These are phyloP conservation scores for Spatulosminthurus flaviceps DNA, from an alignment of 2,888 invertebrate species.

Conservation along the genomic window DNA sequence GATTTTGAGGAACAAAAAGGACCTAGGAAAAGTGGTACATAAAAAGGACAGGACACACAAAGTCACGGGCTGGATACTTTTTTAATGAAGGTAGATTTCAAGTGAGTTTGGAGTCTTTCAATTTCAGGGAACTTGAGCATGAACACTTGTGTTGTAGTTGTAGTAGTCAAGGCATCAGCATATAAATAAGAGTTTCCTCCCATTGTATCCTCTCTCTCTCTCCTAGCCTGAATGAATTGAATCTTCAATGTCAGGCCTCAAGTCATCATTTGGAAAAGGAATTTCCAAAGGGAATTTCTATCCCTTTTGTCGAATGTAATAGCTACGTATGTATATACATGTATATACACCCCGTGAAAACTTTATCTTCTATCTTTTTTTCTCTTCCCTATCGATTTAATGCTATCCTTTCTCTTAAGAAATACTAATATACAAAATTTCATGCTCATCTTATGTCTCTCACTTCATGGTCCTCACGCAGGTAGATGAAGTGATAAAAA, in stretches of 20 bases:
- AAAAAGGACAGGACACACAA: neutral
- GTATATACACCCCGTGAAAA: neutral
- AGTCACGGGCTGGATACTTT: neutral
- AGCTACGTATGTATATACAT: neutral
- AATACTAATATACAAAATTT: no score
- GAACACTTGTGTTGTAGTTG: no score
- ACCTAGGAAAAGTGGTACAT: no score
- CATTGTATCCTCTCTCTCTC: no score
- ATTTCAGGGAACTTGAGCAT: slow-evolving; percentile 14
- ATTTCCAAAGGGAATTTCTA: no score
- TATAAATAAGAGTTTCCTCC: no score
- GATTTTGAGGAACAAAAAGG: neutral
- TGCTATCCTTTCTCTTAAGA: neutral
- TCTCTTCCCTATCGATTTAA: neutral
- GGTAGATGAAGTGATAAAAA: neutral
- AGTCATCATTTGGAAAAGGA: no score
- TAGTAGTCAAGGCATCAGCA: neutral
- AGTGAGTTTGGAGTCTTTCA: slow-evolving; percentile 32
- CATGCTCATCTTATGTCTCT: neutral
- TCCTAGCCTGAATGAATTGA: no score
- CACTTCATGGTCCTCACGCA: neutral
- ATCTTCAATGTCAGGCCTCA: no score
- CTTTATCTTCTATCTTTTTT: neutral
- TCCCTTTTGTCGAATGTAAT: no score
- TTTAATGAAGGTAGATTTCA: slow-evolving; percentile 18